Evolutionary conservation across 37 sponge, comb jelly and placozoan genomes (phyloP).

Genomic region (Hexactinellida sp.): DNA sequence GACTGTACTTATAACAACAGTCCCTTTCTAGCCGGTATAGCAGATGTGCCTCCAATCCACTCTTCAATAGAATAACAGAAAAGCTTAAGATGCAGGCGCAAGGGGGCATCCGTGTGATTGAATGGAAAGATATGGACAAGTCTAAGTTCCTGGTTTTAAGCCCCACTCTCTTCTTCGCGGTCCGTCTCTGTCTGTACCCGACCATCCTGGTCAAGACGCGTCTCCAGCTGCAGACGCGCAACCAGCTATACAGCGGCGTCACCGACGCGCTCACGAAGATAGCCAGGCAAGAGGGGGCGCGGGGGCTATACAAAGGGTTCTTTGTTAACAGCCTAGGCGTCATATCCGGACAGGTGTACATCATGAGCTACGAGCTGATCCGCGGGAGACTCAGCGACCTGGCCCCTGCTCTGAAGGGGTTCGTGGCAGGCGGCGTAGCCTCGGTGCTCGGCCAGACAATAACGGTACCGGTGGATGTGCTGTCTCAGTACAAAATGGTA

Average conservation of each 20-base stretch:
- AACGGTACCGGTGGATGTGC: constrained; percentile 76
- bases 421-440: constrained; percentile 60
- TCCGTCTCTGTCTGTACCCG: constrained; percentile 69
- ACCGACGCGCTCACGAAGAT: constrained; percentile 74
- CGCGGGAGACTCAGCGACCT: constrained; percentile 37
- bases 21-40: too few relatives aligned
- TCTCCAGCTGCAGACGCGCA: constrained; percentile 70
- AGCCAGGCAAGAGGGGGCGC: constrained; percentile 52
- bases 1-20: too few relatives aligned
- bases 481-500: constrained; percentile 82
- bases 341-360: constrained; percentile 73
- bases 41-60: not conserved
- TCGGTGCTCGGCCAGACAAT: constrained; percentile 71
- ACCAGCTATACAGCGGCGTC: constrained; percentile 60
- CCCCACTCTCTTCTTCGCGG: constrained; percentile 54
- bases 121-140: constrained; percentile 86
- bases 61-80: not conserved
- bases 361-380: constrained; percentile 74
- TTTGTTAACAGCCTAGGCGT: constrained; percentile 45
- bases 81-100: not conserved
- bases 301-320: constrained; percentile 89
- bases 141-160: constrained; percentile 59
- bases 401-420: constrained; percentile 48
- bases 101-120: constrained; percentile 33
- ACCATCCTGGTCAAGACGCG: constrained; percentile 78